Evolutionary conservation across 2,113 vertebrate species (phyloP).

Genomic region (Eonycteris spelaea): DNA sequence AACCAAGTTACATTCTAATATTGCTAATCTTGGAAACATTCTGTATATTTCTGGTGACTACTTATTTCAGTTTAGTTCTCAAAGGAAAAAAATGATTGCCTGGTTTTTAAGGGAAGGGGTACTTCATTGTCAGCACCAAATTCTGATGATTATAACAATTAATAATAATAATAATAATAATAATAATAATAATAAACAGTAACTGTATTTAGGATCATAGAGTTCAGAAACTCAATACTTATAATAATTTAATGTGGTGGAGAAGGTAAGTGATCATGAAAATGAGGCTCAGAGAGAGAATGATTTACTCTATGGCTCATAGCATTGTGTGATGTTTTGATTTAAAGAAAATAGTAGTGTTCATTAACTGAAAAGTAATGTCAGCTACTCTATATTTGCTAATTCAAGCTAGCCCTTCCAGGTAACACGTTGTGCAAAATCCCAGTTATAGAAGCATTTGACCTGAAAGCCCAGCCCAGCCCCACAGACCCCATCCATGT

Average conservation of each 20-base stretch:
- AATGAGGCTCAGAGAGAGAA: neutral
- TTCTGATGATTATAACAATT: neutral
- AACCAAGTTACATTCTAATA: slow-evolving; percentile 26
- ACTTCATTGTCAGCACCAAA: neutral
- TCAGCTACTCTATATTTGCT: neutral
- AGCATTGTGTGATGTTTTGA: neutral
- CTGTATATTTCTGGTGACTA: slow-evolving; percentile 32
- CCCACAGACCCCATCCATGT: neutral
- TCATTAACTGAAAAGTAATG: neutral
- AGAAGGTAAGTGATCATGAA: neutral
- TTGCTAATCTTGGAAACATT: neutral
- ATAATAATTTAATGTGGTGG: neutral
- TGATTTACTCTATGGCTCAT: neutral
- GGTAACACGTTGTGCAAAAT: neutral
- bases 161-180: neutral
- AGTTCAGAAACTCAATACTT: neutral
- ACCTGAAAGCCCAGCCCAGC: neutral
- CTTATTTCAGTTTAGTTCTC: slow-evolving; percentile 45
- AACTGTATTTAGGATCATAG: neutral
- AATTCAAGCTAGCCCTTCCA: neutral
- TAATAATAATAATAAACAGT: neutral
- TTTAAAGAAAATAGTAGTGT: neutral
- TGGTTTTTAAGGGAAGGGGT: neutral
- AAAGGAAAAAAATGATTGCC: neutral
- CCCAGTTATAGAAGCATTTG: neutral